Conservation (phyloP, 2,113 vertebrate genomes). For the Bungarus multicinctus region DNA sequence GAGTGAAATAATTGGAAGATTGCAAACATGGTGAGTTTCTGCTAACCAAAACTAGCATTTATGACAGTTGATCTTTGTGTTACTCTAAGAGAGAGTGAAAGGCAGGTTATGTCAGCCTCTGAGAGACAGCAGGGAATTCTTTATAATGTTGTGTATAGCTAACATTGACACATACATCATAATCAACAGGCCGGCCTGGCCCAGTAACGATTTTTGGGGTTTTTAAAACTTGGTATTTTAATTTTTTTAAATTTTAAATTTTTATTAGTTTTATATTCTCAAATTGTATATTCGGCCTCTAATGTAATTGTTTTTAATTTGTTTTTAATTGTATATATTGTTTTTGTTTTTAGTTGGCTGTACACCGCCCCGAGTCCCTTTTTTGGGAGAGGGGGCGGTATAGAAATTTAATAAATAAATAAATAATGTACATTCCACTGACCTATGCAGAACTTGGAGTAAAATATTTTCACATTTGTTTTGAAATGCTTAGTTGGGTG, state of each 20-base stretch:
- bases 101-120: neutral
- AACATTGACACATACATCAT: neutral
- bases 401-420: too few relatives aligned
- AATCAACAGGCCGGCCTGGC: too few relatives aligned
- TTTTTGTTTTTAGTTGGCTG: too few relatives aligned
- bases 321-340: too few relatives aligned
- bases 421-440: neutral
- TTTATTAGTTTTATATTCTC: too few relatives aligned
- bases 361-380: too few relatives aligned
- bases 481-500: neutral
- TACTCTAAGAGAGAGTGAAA: neutral
- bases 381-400: too few relatives aligned
- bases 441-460: neutral
- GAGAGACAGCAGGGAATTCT: neutral
- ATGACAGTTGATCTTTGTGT: neutral
- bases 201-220: too few relatives aligned
- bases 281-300: too few relatives aligned
- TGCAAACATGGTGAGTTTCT: neutral
- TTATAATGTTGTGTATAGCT: neutral
- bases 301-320: too few relatives aligned
- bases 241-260: too few relatives aligned
- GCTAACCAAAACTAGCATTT: slow-evolving; percentile 21
- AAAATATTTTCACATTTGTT: neutral
- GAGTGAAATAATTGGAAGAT: neutral
- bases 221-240: too few relatives aligned